Base-by-base conservation (phyloP, 2,797 vertebrate genomes). In the Crypturellus tataupa region DNA sequence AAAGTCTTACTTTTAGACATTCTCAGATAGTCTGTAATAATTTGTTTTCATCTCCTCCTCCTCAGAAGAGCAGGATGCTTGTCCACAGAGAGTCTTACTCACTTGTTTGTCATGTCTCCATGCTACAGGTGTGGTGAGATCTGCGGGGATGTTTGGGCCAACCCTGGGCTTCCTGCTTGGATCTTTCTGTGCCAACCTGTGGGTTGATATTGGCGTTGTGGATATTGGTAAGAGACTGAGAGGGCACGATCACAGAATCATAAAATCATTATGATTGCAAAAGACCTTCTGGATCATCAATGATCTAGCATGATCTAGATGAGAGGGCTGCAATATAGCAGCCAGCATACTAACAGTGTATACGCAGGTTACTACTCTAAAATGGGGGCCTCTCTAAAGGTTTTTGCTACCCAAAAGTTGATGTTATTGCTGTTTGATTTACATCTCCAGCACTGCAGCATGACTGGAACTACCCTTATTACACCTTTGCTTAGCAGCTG, bases 161-260 rank as follows among this genome's bases (percentile, higher is more conserved):
- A 96, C 98, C 4, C 93, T 98, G 64, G 99, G 98, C 25, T 99
- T 98, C 93, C 85, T 98, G 6, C 89, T 99, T 33, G 98, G 98
- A 75, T 98, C 99, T 6, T 96, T 98, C 63, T 98, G 98, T 96
- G 98, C 98, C 94, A 98, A 96, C 85, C 95, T 99, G 51, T 99
- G 99, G 69, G 99, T 99, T 70, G 99, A 99, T 78, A 94, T 99
- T 64, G 99, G 99, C 59, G 83, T 97, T 49, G 98, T 99, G 55
- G 98, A 99, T 95, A 85, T 97, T 3, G 98, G 99, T 99, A 97
- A 98, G 97, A 75, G 35, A 31, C 29, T 4, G 0, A 9, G 51
- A 12, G 29, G 17, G 9, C 23, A 16, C 65, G 9, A 7, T 0
- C 7, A 24, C 24, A 47, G 47, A 47, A 47, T 47, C 21, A 49